These are phyloP conservation scores for Macaca mulatta DNA, from an alignment of 2,113 vertebrate genomes.

Conservation along the genomic window DNA sequence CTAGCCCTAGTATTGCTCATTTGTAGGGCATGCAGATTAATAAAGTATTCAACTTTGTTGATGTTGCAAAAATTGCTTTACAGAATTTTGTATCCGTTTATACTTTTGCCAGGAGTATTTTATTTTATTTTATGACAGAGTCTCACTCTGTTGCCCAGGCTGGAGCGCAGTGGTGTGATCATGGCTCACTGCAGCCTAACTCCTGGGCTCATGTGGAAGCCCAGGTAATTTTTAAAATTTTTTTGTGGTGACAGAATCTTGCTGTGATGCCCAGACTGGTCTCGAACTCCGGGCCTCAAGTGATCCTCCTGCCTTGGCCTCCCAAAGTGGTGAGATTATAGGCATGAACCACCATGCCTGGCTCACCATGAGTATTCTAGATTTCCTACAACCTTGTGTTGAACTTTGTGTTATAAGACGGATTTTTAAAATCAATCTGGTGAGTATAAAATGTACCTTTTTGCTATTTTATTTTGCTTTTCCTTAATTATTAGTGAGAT, in stretches of 20 bases:
- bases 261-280: not conserved
- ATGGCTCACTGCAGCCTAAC: not conserved
- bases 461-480: not conserved
- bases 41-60: not conserved
- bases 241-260: not conserved
- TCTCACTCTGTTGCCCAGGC: not conserved
- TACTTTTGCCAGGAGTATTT: not conserved
- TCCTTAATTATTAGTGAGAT: not conserved
- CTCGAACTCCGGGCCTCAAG: not conserved
- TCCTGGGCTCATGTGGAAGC: not conserved
- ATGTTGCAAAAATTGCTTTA: not conserved
- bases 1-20: not conserved
- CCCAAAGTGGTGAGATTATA: not conserved
- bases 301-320: not conserved
- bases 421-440: not conserved
- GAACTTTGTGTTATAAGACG: not conserved
- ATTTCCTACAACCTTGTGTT: not conserved
- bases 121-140: not conserved
- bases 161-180: not conserved
- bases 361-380: not conserved
- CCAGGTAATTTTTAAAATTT: too few species aligned
- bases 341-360: not conserved
- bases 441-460: not conserved
- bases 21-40: not conserved
- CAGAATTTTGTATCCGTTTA: not conserved